phyloP scores from a whole-genome alignment of 1,140 invertebrate species.

The Drosophila sp. region DNA sequence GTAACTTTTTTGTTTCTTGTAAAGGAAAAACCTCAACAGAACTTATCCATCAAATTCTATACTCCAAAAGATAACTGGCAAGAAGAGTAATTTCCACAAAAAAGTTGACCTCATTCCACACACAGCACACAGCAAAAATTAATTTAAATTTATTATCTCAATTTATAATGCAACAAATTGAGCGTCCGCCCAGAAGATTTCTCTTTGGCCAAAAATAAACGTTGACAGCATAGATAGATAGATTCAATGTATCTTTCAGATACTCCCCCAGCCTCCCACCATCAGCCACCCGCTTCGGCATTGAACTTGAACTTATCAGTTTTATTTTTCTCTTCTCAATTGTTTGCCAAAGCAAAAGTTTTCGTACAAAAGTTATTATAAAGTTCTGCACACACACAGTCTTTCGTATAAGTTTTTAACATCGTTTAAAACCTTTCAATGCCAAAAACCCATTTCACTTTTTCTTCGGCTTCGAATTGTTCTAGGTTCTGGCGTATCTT shows the following conservation, averaged over 20 bases:
- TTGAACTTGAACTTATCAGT: conserved; percentile 73
- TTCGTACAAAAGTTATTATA: conserved; percentile 63
- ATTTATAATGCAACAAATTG: conserved; percentile 73
- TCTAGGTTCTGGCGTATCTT: conserved; percentile 28
- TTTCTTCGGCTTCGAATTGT: conserved; percentile 29
- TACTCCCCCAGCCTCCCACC: conserved; percentile 29
- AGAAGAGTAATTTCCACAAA: conserved; percentile 23
- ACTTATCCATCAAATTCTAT: conserved; percentile 38
- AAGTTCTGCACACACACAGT: conserved; percentile 65
- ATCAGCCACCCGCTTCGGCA: conserved; percentile 12
- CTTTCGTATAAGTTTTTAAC: too few species aligned
- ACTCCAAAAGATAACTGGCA: conserved; percentile 20
- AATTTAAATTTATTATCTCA: conserved; percentile 79
- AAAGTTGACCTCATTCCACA: conserved; percentile 23
- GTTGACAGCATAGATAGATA: conserved; percentile 45
- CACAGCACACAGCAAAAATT: conserved; percentile 41
- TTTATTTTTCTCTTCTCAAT: conserved; percentile 51
- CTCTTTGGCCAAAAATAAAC: conserved; percentile 68
- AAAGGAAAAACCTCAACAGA: conserved; percentile 18
- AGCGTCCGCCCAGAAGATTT: conserved; percentile 18
- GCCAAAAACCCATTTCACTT: conserved; percentile 19
- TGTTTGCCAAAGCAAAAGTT: conserved; percentile 62
- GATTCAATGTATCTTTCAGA: conserved; percentile 61
- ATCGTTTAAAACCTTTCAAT: conserved; percentile 45
- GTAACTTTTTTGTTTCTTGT: conserved; percentile 22